A percentile compares a stretch with the other conserved stretches of the same genome.
Conservation (phyloP, 2,888 invertebrate genomes). For the Barypeithes pellucidus region DNA sequence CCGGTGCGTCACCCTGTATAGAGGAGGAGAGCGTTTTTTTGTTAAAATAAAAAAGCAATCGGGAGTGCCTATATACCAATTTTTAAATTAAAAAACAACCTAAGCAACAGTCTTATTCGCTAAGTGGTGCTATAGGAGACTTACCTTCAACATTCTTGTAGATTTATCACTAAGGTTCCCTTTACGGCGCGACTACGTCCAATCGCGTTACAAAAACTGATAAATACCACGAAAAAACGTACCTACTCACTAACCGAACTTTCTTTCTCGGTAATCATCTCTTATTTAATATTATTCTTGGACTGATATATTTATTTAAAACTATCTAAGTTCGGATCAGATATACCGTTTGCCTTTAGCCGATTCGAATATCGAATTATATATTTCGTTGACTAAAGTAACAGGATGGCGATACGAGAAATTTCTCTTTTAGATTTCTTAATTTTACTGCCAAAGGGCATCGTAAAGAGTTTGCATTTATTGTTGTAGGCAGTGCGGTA, state of each 20-base stretch:
- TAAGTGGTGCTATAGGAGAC: too few relatives aligned
- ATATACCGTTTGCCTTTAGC: not conserved
- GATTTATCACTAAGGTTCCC: not conserved
- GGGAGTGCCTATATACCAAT: too few relatives aligned
- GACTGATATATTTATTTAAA: too few relatives aligned
- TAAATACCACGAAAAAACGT: not conserved
- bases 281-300: too few relatives aligned
- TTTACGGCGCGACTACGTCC: too few relatives aligned
- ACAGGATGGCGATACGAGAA: not conserved
- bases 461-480: not conserved
- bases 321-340: not conserved
- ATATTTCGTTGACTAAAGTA: not conserved
- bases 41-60: too few relatives aligned
- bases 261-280: not conserved
- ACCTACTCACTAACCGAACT: not conserved
- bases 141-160: constrained; percentile 1
- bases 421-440: constrained; percentile 7
- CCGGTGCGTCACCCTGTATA: too few relatives aligned
- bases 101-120: too few relatives aligned
- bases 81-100: too few relatives aligned
- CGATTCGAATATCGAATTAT: not conserved
- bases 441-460: constrained; percentile 1
- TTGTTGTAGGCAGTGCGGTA: not conserved
- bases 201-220: not conserved
- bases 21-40: too few relatives aligned